These are phyloP conservation scores for Halcyon malimbica DNA, from an alignment of 2,113 vertebrate genomes.

Conservation along the genomic window DNA sequence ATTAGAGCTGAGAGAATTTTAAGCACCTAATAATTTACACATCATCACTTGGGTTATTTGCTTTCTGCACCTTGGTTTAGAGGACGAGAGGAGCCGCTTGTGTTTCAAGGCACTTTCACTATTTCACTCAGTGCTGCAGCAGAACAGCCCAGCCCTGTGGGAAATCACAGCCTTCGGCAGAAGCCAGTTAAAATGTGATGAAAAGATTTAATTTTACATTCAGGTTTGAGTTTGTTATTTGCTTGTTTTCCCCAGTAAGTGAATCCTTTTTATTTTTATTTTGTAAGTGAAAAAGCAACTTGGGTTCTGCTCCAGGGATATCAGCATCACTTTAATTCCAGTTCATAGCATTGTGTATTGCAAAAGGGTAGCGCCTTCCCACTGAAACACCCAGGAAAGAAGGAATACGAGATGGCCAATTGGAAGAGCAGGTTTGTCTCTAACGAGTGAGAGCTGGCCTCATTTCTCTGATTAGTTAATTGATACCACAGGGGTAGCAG, in stretches of 20 bases:
- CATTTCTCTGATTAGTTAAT: constrained; percentile 13
- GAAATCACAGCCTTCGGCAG: background rate
- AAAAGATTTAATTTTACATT: background rate
- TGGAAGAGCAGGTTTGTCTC: background rate
- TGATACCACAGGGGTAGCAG: background rate
- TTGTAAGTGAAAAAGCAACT: background rate
- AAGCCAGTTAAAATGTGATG: background rate
- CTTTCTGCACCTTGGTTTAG: background rate
- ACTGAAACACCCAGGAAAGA: background rate
- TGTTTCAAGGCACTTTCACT: background rate
- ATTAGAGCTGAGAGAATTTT: background rate
- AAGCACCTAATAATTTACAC: background rate
- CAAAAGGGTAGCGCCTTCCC: background rate
- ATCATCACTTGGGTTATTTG: background rate
- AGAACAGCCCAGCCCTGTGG: background rate
- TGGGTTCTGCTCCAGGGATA: background rate
- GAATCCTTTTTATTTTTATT: background rate
- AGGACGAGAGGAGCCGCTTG: background rate
- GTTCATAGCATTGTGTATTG: background rate
- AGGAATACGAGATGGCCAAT: background rate
- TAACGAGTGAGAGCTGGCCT: background rate
- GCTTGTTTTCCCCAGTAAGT: rapidly evolving
- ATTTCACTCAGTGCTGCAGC: background rate
- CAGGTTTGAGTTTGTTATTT: background rate
- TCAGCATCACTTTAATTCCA: background rate